Evolutionary conservation across 2,113 vertebrate species (phyloP).

Genomic region (Hydrochoerus hydrochaeris): DNA sequence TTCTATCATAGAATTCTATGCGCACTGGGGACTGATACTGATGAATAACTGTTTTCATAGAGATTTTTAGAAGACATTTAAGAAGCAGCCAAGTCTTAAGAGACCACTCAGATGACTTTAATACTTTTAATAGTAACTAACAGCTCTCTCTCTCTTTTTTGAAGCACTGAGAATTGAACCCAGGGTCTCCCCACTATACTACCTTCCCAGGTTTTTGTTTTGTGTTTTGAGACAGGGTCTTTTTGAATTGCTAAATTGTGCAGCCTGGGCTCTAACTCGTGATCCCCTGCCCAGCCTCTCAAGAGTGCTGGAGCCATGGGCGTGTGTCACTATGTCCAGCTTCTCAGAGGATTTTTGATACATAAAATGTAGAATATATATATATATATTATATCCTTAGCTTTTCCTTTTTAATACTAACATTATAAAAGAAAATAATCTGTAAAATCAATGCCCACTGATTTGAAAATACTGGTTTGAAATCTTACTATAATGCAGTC

Average conservation of each 20-base stretch:
- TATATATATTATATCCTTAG: background rate
- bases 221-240: background rate
- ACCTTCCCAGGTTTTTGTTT: background rate
- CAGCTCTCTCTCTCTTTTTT: too few relatives aligned
- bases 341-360: conserved; percentile 19
- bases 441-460: background rate
- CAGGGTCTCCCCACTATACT: background rate
- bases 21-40: background rate
- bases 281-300: background rate
- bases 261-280: background rate
- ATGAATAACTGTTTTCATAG: background rate
- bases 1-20: conserved; percentile 16
- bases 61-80: conserved; percentile 50
- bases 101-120: background rate
- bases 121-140: conserved; percentile 9
- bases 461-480: background rate
- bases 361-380: conserved; percentile 12
- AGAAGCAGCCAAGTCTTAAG: background rate
- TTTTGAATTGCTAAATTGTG: background rate
- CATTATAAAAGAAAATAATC: conserved; percentile 28
- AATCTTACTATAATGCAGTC: background rate
- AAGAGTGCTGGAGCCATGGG: background rate
- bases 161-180: background rate
- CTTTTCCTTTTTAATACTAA: background rate
- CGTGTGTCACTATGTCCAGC: background rate